Evolutionary conservation across 2,888 invertebrate genomes (phyloP), one percentile per base, ranked within the genome.

Genomic region (Drosophila mettleri): DNA sequence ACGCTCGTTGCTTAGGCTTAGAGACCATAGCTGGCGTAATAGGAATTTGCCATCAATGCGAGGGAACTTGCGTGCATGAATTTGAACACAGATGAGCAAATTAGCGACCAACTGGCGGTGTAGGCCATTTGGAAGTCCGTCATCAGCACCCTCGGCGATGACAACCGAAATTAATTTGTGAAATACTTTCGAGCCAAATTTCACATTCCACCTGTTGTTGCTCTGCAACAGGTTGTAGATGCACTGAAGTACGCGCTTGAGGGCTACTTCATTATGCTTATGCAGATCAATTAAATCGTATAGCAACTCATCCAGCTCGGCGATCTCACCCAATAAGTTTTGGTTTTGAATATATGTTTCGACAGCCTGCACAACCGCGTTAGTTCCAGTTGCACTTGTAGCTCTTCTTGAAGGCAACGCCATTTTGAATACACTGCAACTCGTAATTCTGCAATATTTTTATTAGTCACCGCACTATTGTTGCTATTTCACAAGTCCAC

Each of bases 341-440:
- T 89, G 88, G 24, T 85, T 85, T 24, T 87, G 82, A 24, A 85
- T 89, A 49, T 74, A 89, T 1, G 67, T 54, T 3, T 88, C 86
- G n/a, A 85, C 39, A 5, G 74, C 77, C 48, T 81, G 76, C 1
- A 84, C 89, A 22, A 88, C 87, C 0, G 87, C 89, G 27, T 84
- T 69, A 1, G 87, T 84, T 24, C 61, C 58, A 6, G 83, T 84
- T 3, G 72, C 34, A 22, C 80, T 83, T 33, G 59, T 78, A 20
- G 72, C 69, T 69, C 70, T 88, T 22, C 72, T 86, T 7, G 66
- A 22, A 12, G 69, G 69, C 43, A 88, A 20, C 1, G 88, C 46
- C 83, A 83, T 83, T 45, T 58, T 64, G 29, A n/a, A 10, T 29
- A 5, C 8, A 29, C 45, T 45, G 0, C 5, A 1, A 3, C 5